Conservation (phyloP, 1,140 invertebrate genomes). For the Drosophila bocki region DNA sequence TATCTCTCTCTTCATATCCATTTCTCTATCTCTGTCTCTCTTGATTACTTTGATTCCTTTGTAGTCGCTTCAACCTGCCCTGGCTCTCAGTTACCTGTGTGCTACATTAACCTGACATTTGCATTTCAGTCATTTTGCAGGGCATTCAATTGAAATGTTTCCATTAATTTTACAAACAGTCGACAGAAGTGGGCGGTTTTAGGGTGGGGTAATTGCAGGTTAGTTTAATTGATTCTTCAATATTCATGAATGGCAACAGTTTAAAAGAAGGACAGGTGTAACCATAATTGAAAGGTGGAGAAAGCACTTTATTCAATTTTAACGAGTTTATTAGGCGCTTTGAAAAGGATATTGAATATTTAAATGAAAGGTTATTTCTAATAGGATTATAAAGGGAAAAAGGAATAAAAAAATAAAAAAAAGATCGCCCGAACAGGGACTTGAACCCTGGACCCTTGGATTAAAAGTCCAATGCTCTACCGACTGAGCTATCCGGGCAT, state of each 20-base stretch:
- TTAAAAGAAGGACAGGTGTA: constrained; percentile 4
- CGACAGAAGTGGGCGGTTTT: neutral
- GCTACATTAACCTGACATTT: constrained; percentile 74
- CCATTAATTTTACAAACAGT: constrained; percentile 44
- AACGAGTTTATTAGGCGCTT: neutral
- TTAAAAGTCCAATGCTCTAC: constrained; percentile 93
- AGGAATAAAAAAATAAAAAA: neutral
- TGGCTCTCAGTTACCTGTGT: constrained; percentile 68
- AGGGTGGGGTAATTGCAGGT: constrained; percentile 36
- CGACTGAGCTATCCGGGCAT: constrained; percentile 91
- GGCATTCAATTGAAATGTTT: constrained; percentile 68
- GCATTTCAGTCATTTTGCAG: constrained; percentile 56
- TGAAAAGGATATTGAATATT: neutral
- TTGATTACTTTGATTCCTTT: constrained; percentile 48
- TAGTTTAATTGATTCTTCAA: constrained; percentile 23
- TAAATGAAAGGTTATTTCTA: neutral
- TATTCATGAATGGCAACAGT: constrained; percentile 27
- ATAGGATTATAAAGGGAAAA: neutral
- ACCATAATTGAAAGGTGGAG: constrained; percentile 14
- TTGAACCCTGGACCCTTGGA: constrained; percentile 92
- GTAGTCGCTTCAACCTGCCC: constrained; percentile 61
- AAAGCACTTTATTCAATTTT: neutral
- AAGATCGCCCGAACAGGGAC: constrained; percentile 90
- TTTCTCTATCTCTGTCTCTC: constrained; percentile 18
- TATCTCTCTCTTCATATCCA: constrained; percentile 11